Evolutionary conservation across 2,113 vertebrate genomes (phyloP).

Genomic region (Anseranas semipalmata): DNA sequence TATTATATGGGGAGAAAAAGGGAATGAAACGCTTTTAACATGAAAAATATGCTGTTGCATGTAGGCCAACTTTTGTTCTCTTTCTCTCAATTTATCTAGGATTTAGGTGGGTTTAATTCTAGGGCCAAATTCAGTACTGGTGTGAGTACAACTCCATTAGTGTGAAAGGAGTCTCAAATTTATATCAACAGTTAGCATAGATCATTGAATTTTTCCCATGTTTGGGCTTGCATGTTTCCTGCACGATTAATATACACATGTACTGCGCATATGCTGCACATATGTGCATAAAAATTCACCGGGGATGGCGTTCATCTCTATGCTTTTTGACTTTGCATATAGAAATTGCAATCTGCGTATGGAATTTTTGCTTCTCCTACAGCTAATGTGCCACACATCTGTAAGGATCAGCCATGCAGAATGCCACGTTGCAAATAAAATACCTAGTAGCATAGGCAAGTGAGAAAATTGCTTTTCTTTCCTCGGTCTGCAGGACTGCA

Average conservation of each 20-base stretch:
- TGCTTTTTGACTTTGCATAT: background rate
- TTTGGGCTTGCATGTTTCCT: slow-evolving; percentile 54
- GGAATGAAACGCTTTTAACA: slow-evolving; percentile 47
- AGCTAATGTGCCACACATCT: slow-evolving; percentile 49
- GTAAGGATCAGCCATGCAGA: slow-evolving; percentile 45
- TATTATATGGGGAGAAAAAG: slow-evolving; percentile 31
- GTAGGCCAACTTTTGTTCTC: slow-evolving; percentile 58
- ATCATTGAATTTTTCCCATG: slow-evolving; percentile 46
- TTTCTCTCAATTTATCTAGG: slow-evolving; percentile 44
- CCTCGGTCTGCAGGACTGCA: background rate
- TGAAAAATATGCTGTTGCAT: slow-evolving; percentile 52
- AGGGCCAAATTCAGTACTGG: slow-evolving; percentile 26
- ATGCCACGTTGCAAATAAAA: background rate
- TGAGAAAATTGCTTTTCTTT: background rate
- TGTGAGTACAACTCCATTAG: slow-evolving; percentile 24
- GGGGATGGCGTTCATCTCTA: background rate
- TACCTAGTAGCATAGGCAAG: background rate
- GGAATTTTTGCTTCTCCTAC: slow-evolving; percentile 10
- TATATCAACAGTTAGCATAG: slow-evolving; percentile 44
- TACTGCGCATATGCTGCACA: slow-evolving; percentile 53
- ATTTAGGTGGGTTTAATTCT: slow-evolving; percentile 47
- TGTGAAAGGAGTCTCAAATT: background rate
- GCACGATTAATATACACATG: slow-evolving; percentile 31
- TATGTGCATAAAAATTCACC: slow-evolving; percentile 28
- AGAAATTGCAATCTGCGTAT: background rate